These are phyloP conservation scores for Baccha elongata DNA, from an alignment of 2,888 invertebrate genomes.

Conservation along the genomic window DNA sequence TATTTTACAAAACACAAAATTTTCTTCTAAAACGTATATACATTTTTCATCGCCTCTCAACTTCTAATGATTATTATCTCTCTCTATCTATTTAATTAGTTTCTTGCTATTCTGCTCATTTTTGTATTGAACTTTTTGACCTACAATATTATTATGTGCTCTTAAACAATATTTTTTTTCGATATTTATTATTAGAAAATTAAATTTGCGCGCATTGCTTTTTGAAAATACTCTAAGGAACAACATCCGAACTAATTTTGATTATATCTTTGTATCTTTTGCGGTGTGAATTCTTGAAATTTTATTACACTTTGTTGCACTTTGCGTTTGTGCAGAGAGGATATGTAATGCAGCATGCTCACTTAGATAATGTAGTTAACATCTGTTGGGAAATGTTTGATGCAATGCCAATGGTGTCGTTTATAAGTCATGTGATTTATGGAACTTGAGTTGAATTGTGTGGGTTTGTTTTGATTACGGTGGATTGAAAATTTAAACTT, in stretches of 20 bases:
- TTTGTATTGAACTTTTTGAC: slow-evolving; percentile 74
- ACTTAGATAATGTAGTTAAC: slow-evolving; percentile 14
- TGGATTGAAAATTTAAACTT: neutral
- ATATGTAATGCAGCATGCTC: neutral
- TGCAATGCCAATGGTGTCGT: slow-evolving; percentile 6
- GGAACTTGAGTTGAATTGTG: slow-evolving; percentile 19
- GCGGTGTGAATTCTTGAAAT: slow-evolving; percentile 27
- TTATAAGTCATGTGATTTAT: slow-evolving; percentile 28
- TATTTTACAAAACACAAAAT: slow-evolving; percentile 68
- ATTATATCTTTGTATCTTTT: neutral
- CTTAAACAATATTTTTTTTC: slow-evolving; percentile 48
- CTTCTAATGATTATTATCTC: slow-evolving; percentile 26
- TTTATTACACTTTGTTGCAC: slow-evolving; percentile 55
- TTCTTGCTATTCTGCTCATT: slow-evolving; percentile 29
- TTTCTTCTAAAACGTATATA: slow-evolving; percentile 58
- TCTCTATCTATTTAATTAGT: slow-evolving; percentile 27
- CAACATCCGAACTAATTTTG: slow-evolving; percentile 38
- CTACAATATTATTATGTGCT: slow-evolving; percentile 59
- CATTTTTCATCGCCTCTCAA: slow-evolving; percentile 32
- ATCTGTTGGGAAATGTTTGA: slow-evolving; percentile 38
- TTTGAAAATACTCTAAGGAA: slow-evolving; percentile 3
- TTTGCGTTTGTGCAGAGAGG: slow-evolving; percentile 4
- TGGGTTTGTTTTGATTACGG: slow-evolving; percentile 52
- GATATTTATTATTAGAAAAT: slow-evolving; percentile 66
- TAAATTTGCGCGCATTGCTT: slow-evolving; percentile 38